phyloP scores from a whole-genome alignment of 2,797 vertebrate genomes.

The Cygnus olor region DNA sequence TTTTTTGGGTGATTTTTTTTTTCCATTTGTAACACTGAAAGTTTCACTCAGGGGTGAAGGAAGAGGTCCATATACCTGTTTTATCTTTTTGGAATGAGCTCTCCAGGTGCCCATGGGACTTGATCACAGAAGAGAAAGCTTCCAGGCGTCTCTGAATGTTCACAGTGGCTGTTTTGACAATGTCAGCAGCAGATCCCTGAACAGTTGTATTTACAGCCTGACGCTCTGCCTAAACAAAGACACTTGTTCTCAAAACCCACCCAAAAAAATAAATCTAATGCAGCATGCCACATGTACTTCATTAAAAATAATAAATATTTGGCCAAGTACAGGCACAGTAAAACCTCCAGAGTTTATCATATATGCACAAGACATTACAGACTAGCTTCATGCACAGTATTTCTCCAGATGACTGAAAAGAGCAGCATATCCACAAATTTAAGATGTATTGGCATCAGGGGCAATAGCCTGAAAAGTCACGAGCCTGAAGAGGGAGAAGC shows the following conservation, averaged over 20 bases:
- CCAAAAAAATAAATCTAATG: neutral
- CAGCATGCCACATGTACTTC: neutral
- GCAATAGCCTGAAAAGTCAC: neutral
- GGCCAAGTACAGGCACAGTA: neutral
- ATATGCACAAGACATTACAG: neutral
- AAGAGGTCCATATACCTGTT: constrained; percentile 37
- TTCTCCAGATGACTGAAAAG: neutral
- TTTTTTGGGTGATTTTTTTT: neutral
- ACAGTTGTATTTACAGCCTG: constrained; percentile 97
- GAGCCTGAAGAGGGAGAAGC: neutral
- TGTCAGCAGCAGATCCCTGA: constrained; percentile 96
- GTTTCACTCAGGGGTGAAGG: neutral
- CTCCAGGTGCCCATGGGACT: constrained; percentile 85
- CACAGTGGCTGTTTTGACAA: constrained; percentile 95
- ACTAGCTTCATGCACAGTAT: neutral
- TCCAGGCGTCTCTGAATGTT: constrained; percentile 90
- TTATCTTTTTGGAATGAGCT: constrained; percentile 40
- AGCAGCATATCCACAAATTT: neutral
- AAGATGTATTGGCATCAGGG: neutral
- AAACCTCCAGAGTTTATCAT: neutral
- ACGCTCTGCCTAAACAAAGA: constrained; percentile 87
- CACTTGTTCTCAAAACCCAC: neutral
- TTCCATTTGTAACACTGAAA: neutral
- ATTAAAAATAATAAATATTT: neutral
- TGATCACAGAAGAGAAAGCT: constrained; percentile 77